Conservation (phyloP, 2,797 vertebrate genomes). For the Chiloscyllium punctatum region DNA sequence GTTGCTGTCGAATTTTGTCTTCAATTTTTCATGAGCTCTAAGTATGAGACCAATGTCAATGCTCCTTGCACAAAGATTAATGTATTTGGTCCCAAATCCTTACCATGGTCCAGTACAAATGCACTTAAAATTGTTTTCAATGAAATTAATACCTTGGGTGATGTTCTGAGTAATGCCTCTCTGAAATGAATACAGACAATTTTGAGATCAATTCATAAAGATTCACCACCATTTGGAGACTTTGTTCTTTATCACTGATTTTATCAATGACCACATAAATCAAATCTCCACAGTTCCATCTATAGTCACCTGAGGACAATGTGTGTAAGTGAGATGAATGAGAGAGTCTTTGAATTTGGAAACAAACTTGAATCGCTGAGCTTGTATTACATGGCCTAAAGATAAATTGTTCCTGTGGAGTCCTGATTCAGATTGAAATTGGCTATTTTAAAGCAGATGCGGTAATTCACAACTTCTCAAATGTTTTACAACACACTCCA, state of each 20-base stretch:
- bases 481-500: neutral
- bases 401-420: neutral
- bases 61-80: neutral
- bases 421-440: neutral
- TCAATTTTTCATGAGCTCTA: neutral
- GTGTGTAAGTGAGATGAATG: constrained; percentile 15
- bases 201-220: neutral
- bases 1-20: neutral
- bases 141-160: neutral
- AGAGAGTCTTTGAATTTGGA: neutral
- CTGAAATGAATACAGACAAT: neutral
- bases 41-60: neutral
- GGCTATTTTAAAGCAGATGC: neutral
- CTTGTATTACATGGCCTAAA: neutral
- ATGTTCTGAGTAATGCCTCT: neutral
- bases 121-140: neutral
- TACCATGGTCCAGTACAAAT: neutral
- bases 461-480: neutral
- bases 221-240: neutral
- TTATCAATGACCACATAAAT: constrained; percentile 5
- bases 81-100: neutral
- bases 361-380: neutral
- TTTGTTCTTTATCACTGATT: neutral
- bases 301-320: neutral
- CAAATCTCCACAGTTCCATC: neutral